A percentile compares a stretch with the other conserved stretches of the same genome.
phyloP scores from a whole-genome alignment of 2,113 vertebrate genomes.

The Psilopsiagon aurifrons region DNA sequence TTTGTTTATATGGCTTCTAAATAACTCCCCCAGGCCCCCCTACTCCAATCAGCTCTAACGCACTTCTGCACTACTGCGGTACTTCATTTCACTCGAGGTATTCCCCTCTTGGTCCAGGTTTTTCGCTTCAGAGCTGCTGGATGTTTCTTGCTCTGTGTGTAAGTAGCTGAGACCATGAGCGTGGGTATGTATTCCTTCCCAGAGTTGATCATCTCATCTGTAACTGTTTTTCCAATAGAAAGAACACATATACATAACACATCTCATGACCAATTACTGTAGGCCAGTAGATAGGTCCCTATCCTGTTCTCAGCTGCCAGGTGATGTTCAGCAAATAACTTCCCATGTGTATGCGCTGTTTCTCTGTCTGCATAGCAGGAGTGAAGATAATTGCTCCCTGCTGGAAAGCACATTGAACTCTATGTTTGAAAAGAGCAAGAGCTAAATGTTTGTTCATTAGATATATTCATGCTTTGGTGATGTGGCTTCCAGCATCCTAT shows the following conservation, averaged over 20 bases:
- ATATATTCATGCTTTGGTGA: background rate
- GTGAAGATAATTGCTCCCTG: background rate
- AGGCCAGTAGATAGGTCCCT: background rate
- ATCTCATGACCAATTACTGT: background rate
- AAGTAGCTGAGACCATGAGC: background rate
- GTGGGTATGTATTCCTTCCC: too few species aligned
- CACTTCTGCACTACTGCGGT: too few species aligned
- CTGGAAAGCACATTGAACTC: background rate
- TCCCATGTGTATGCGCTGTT: background rate
- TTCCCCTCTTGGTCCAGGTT: too few species aligned
- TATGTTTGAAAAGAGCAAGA: background rate
- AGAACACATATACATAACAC: background rate
- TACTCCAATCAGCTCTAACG: background rate
- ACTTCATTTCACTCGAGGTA: background rate
- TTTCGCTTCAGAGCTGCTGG: background rate
- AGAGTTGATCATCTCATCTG: accelerated
- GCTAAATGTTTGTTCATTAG: background rate
- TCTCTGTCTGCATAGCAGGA: background rate
- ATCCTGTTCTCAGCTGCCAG: background rate
- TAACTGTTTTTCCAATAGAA: background rate
- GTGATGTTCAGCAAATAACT: background rate
- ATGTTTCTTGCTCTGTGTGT: background rate
- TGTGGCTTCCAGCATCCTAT: background rate
- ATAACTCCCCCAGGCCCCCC: too few species aligned
- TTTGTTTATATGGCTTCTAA: background rate